Evolutionary conservation across 2,888 invertebrate genomes (phyloP).

Genomic region (Horisme vitalbata): DNA sequence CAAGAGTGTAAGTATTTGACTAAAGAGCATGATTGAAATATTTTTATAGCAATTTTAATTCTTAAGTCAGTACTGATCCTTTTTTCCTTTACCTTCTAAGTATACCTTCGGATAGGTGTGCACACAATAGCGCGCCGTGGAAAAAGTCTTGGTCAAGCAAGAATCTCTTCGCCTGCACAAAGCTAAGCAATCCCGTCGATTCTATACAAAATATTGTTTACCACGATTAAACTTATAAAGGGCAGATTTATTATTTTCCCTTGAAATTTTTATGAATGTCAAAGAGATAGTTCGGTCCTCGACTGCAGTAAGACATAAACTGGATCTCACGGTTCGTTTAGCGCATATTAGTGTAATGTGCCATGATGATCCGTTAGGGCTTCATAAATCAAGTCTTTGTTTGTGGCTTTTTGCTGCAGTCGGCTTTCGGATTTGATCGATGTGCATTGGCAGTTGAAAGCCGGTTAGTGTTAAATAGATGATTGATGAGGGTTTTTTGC

Average conservation of each 20-base stretch:
- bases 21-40: constrained; percentile 2
- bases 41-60: no score
- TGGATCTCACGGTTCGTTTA: constrained; percentile 16
- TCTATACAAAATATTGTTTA: no score
- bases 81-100: no score
- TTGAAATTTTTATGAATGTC: background rate
- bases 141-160: no score
- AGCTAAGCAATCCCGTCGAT: no score
- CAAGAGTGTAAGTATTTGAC: constrained; percentile 13
- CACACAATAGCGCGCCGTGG: no score
- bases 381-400: constrained; percentile 35
- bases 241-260: background rate
- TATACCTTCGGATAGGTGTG: no score
- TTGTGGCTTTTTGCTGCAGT: constrained; percentile 29
- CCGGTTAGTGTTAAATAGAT: constrained; percentile 7
- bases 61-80: no score
- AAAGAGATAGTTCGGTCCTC: background rate
- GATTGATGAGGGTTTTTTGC: constrained; percentile 4
- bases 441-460: constrained; percentile 23
- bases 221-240: no score
- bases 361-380: constrained; percentile 24
- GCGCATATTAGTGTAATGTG: constrained; percentile 29
- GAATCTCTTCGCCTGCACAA: no score
- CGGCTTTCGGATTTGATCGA: constrained; percentile 41
- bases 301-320: constrained; percentile 7